Base-by-base conservation (phyloP, 1,140 invertebrate species). In the Drosophila asahinai region DNA sequence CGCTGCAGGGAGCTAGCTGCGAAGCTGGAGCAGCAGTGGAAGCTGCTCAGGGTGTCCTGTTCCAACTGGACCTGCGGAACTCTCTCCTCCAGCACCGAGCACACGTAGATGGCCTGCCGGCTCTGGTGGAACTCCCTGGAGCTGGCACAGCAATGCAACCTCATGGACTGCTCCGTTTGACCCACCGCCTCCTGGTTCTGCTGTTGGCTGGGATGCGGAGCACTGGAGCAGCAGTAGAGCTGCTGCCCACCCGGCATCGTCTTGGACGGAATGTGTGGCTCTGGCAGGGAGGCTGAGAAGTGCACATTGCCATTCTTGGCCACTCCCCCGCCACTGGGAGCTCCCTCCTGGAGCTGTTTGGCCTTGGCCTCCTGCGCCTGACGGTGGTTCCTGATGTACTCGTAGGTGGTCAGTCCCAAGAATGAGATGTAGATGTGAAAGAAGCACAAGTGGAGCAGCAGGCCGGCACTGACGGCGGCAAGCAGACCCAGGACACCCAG, bases 351-450 rank as follows among this genome's bases (percentile, higher is more conserved):
- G 17, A 80, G 42, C 43, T 90, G 77, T 7, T 91, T 91, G 38
- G 81, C 72, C 47, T 91, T 92, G 22, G 89, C 83, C 65, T 92
- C 91, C 62, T 92, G 86, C 3, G 80, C 83, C 80, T 92, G 94
- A 0, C 95, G 92, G 80, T 96, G 95, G 60, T 94, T 95, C 2
- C 95, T 92, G 47, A 97, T 96, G 92, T 98, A 98, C 92, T 98
- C 97, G 93, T 98, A 98, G 0, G 97, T 98, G 7, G 97, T 98
- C 17, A 98, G 93, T 0, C 97, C 97, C 60, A 97, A 93, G 72
- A 96, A 95, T 9, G 96, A 96, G 86, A 98, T 97, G 93, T 98
- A 98, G 48, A 97, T 95, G 93, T 98, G 97, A 93, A 98, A 98
- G 91, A 97, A 96, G 91, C 97, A 97, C 25, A 99, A 94, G 94